Conservation (phyloP, 2,797 vertebrate genomes). For the Spinus pinus region DNA sequence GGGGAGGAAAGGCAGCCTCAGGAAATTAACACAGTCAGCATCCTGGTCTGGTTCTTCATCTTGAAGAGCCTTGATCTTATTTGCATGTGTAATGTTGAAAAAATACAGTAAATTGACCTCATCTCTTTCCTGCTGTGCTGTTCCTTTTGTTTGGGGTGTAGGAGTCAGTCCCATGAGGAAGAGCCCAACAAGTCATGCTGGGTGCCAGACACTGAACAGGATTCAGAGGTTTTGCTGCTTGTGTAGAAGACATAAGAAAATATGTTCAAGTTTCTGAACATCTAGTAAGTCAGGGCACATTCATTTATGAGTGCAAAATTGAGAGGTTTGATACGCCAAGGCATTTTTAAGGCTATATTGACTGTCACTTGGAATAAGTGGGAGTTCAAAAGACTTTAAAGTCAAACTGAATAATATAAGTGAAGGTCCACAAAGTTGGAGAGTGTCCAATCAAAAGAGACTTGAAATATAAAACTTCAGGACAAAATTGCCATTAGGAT, state of each 20-base stretch:
- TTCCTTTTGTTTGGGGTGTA: neutral
- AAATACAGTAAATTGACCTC: neutral
- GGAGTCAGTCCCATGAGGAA: neutral
- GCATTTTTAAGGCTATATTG: neutral
- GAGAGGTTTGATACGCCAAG: neutral
- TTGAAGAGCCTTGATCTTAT: neutral
- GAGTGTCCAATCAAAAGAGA: neutral
- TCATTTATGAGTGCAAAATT: neutral
- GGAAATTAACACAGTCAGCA: neutral
- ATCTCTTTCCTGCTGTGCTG: neutral
- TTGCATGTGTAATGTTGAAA: neutral
- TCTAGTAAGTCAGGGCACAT: neutral
- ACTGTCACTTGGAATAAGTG: neutral
- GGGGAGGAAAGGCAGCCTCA: neutral
- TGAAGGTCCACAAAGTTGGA: neutral
- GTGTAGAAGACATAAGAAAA: neutral
- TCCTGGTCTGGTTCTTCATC: neutral
- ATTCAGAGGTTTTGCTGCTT: neutral
- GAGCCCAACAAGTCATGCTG: neutral
- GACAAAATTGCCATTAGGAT: neutral
- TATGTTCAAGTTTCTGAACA: neutral
- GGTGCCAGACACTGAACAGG: neutral
- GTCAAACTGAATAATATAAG: neutral
- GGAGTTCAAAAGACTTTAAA: neutral
- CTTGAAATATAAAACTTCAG: neutral